Percentiles rank a stretch among this genome's conserved stretches.
Conservation (phyloP, 1,140 invertebrate species). For the Drosophila elegans region DNA sequence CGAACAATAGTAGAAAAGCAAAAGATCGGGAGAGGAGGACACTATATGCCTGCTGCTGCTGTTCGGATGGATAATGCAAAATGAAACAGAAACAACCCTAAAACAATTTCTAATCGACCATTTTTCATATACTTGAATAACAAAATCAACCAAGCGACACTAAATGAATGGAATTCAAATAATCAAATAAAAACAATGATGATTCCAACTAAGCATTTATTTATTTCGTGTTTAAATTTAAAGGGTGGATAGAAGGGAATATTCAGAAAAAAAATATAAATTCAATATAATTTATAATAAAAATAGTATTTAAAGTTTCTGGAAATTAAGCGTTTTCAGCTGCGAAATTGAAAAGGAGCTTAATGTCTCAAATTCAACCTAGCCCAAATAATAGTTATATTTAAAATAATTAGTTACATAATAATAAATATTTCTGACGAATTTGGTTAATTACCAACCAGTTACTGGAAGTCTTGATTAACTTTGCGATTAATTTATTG, state of each 20-base stretch:
- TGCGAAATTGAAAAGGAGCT: too few relatives aligned
- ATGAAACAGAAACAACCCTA: constrained; percentile 40
- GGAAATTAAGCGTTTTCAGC: too few relatives aligned
- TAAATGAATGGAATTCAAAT: constrained; percentile 79
- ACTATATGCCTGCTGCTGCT: constrained; percentile 11
- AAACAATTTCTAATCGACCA: constrained; percentile 78
- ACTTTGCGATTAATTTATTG: constrained; percentile 57
- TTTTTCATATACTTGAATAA: constrained; percentile 82
- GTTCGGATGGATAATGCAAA: constrained; percentile 34
- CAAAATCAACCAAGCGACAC: constrained; percentile 57
- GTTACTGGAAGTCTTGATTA: constrained; percentile 10
- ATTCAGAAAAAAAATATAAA: too few relatives aligned
- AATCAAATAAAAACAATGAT: constrained; percentile 78
- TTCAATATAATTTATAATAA: too few relatives aligned
- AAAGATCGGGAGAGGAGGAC: constrained; percentile 8
- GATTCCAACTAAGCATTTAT: constrained; percentile 52
- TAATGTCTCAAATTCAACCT: too few relatives aligned
- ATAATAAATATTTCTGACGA: neutral
- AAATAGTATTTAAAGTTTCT: too few relatives aligned
- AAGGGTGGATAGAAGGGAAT: neutral
- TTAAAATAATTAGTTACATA: too few relatives aligned
- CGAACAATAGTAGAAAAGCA: constrained; percentile 19
- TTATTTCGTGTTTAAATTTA: neutral
- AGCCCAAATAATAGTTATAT: too few relatives aligned
- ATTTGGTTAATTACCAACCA: neutral